Evolutionary conservation across 1,140 invertebrate species (phyloP), one percentile per base, ranked within the genome.

Genomic region (Ostrea edulis): DNA sequence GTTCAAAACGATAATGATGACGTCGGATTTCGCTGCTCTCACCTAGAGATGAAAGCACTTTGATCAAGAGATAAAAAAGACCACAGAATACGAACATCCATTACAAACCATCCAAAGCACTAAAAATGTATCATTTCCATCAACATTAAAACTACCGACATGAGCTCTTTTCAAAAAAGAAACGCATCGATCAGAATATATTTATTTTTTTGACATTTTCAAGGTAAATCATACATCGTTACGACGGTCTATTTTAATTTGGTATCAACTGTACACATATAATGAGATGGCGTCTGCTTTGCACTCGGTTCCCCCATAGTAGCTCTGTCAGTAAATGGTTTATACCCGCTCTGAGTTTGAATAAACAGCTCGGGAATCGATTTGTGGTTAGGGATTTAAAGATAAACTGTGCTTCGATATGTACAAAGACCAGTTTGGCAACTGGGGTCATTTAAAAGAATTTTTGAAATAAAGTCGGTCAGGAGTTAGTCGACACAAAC

Each of bases 1-100:
- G 68, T 77, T 77, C 68, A 77, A 77, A 77, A 22, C 68, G 68
- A 77, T 77, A 77, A 35, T 77, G 11, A 77, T 77, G 68, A 77
- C 68, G 68, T 29, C 12, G 12, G 25, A 12, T 22, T 77, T 77
- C 12, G 35, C 68, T 77, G 14, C 68, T 35, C 29, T 35, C 17
- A 29, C 68, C 68, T 22, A 12, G 22, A 77, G 68, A 77, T 77
- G 68, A 77, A 77, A 77, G 25, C 68, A 77, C 68, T 77, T 77
- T 77, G 68, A 25, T 8, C 25, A 25, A 77, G 14, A 77, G 68
- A 77, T 77, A 35, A 77, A 77, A 77, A 25, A 12, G 68, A 77
- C 68, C 68, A 29, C 68, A 77, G 29, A 35, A 77, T 77, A 25
- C 68, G 17, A 77, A 35, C 68, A 77, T 77, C 25, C 8, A 77